A percentile compares a stretch with the other conserved stretches of the same genome.
These are phyloP conservation scores for Sphecodes monilicornis DNA, from an alignment of 2,888 invertebrate genomes.

Conservation along the genomic window DNA sequence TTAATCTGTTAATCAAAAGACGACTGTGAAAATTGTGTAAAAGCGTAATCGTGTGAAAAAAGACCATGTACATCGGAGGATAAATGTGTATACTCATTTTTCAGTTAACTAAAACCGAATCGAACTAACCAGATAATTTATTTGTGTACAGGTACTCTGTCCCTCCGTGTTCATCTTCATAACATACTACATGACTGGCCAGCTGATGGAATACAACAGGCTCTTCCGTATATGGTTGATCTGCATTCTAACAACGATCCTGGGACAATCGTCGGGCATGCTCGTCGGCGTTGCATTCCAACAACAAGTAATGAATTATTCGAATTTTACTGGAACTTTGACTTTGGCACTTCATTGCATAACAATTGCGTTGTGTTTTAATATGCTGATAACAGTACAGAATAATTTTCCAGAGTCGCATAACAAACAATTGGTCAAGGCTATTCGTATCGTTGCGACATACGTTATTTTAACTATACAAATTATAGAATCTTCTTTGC, in stretches of 20 bases:
- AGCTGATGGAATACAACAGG: constrained; percentile 88
- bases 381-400: background rate
- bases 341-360: background rate
- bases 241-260: constrained; percentile 88
- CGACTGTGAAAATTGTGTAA: too few species aligned
- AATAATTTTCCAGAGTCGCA: background rate
- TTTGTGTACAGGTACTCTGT: constrained; percentile 87
- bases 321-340: background rate
- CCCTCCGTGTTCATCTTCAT: constrained; percentile 90
- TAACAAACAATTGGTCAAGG: background rate
- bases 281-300: constrained; percentile 90
- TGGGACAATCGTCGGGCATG: constrained; percentile 92
- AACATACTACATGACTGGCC: constrained; percentile 92
- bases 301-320: constrained; percentile 86
- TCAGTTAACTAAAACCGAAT: too few species aligned
- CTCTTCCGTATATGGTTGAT: constrained; percentile 89
- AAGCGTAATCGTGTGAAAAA: too few species aligned
- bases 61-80: too few species aligned
- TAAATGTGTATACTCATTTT: too few species aligned
- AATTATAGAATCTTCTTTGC: background rate
- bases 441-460: background rate
- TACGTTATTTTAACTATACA: background rate
- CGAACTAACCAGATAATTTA: too few species aligned
- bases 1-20: too few species aligned
- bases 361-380: background rate